Evolutionary conservation across 2,888 invertebrate species (phyloP).

Genomic region (Podotricha telesiphe): DNA sequence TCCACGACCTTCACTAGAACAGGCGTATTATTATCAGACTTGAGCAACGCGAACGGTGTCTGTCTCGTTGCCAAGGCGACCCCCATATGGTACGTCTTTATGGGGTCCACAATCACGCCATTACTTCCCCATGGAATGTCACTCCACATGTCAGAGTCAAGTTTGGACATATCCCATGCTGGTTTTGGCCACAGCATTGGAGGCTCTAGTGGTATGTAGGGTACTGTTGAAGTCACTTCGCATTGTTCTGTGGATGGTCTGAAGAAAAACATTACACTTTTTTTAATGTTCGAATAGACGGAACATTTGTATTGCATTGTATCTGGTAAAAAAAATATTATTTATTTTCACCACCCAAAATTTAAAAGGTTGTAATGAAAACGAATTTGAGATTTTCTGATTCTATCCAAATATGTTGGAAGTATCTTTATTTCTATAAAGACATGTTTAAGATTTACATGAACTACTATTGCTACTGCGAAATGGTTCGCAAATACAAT

Average conservation of each 20-base stretch:
- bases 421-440: too few relatives aligned
- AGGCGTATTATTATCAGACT: constrained; percentile 86
- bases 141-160: constrained; percentile 51
- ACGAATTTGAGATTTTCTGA: too few relatives aligned
- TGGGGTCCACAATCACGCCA: constrained; percentile 87
- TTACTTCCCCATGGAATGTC: constrained; percentile 58
- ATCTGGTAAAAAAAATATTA: too few relatives aligned
- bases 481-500: too few relatives aligned
- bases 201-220: constrained; percentile 56
- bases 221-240: constrained; percentile 72
- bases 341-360: too few relatives aligned
- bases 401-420: too few relatives aligned
- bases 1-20: constrained; percentile 87
- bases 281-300: too few relatives aligned
- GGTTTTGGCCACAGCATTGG: constrained; percentile 50
- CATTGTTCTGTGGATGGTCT: constrained; percentile 57
- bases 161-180: constrained; percentile 54
- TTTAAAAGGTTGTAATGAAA: too few relatives aligned
- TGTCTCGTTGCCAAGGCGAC: constrained; percentile 85
- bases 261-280: too few relatives aligned
- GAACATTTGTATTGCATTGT: neutral
- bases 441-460: too few relatives aligned
- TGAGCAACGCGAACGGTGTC: constrained; percentile 88
- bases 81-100: constrained; percentile 88
- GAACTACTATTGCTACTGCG: too few relatives aligned